These are phyloP conservation scores for Spermophilus dauricus DNA, from an alignment of 2,113 vertebrate species.

Conservation along the genomic window DNA sequence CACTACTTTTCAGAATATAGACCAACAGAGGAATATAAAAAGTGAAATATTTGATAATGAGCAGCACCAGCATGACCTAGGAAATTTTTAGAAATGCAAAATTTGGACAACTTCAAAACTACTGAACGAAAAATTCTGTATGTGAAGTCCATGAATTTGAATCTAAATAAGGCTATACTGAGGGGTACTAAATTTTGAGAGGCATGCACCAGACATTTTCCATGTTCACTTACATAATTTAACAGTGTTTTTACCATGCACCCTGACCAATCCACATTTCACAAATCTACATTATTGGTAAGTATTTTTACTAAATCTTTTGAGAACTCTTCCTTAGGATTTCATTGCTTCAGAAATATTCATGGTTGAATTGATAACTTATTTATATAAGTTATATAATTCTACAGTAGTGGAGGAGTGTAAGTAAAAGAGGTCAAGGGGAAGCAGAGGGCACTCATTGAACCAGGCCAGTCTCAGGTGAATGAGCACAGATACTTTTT, in stretches of 20 bases:
- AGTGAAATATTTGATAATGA: background rate
- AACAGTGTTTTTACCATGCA: background rate
- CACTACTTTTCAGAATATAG: background rate
- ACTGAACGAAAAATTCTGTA: background rate
- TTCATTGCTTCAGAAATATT: constrained; percentile 21
- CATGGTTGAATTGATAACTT: background rate
- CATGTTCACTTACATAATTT: background rate
- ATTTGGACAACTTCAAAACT: background rate
- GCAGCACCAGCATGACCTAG: background rate
- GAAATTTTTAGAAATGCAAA: background rate
- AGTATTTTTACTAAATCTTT: background rate
- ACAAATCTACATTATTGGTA: background rate
- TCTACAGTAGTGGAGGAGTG: background rate
- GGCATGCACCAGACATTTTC: background rate
- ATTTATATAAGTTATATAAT: background rate
- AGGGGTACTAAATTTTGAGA: background rate
- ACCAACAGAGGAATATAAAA: background rate
- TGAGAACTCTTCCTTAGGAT: background rate
- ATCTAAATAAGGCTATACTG: background rate
- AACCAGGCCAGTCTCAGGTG: background rate
- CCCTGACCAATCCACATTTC: background rate
- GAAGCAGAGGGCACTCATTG: background rate
- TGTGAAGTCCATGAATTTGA: background rate
- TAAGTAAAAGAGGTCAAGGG: background rate
- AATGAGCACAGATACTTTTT: background rate